Percentiles rank a stretch among this genome's conserved stretches.
Conservation (phyloP, 2,888 invertebrate species). For the Coleophora flavipennella region DNA sequence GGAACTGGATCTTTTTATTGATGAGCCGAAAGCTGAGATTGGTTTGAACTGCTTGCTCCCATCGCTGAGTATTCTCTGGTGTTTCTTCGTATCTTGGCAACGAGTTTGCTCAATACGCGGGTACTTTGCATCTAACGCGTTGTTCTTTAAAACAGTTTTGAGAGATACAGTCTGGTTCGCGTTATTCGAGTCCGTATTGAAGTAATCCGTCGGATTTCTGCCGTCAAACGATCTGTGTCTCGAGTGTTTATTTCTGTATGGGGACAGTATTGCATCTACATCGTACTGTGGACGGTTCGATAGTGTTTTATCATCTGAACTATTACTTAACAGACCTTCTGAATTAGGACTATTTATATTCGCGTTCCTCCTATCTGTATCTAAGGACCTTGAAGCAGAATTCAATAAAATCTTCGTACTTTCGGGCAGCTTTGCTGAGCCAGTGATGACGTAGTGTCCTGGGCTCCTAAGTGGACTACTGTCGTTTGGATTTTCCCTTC, state of each 20-base stretch:
- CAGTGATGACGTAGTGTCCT: slow-evolving; percentile 61
- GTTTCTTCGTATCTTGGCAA: slow-evolving; percentile 52
- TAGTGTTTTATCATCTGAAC: slow-evolving; percentile 63
- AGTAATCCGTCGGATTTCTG: slow-evolving; percentile 45
- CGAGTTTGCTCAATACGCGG: slow-evolving; percentile 58
- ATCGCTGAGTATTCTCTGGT: slow-evolving; percentile 42
- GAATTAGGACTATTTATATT: slow-evolving; percentile 64
- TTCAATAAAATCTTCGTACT: slow-evolving; percentile 45
- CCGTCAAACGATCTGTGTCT: slow-evolving; percentile 70
- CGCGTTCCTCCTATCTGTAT: slow-evolving; percentile 40
- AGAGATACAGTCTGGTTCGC: slow-evolving; percentile 47
- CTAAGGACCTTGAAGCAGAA: slow-evolving; percentile 52
- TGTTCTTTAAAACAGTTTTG: slow-evolving; percentile 58
- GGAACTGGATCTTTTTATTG: slow-evolving; percentile 78
- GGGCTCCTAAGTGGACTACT: slow-evolving; percentile 62
- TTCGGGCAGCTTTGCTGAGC: slow-evolving; percentile 50
- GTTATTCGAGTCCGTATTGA: slow-evolving; percentile 50
- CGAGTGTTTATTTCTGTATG: slow-evolving; percentile 64
- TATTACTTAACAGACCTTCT: slow-evolving; percentile 49
- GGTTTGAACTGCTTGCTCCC: slow-evolving; percentile 32
- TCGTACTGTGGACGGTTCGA: slow-evolving; percentile 53
- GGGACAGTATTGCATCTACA: slow-evolving; percentile 48
- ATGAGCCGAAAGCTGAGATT: slow-evolving; percentile 41
- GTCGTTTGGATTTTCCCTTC: slow-evolving; percentile 49
- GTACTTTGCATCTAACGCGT: slow-evolving; percentile 50